These are phyloP conservation scores for Eleutherodactylus coqui DNA, from an alignment of 2,797 vertebrate genomes.

Conservation along the genomic window DNA sequence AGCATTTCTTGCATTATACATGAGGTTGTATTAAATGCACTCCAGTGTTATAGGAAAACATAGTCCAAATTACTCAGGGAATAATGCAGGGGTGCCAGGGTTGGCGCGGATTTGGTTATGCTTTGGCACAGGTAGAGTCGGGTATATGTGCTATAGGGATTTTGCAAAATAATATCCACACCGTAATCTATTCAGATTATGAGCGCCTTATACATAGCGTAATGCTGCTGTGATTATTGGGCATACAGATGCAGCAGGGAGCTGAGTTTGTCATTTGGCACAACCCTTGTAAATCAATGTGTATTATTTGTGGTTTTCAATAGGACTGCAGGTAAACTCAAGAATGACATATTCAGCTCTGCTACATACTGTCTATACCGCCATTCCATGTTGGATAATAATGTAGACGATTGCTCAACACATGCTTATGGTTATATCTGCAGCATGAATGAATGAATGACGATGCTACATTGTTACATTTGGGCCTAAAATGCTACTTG, in stretches of 20 bases:
- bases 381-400: not conserved
- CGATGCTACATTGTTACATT: constrained; percentile 4
- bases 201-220: no score
- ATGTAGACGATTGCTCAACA: not conserved
- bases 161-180: not conserved
- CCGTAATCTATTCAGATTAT: no score
- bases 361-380: not conserved
- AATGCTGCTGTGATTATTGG: no score
- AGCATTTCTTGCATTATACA: constrained; percentile 78
- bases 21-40: constrained; percentile 77
- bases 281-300: not conserved
- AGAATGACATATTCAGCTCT: not conserved
- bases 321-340: not conserved
- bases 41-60: constrained; percentile 74
- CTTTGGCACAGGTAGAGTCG: constrained; percentile 2
- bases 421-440: not conserved
- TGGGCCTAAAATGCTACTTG: constrained; percentile 16
- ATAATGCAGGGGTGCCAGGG: constrained; percentile 65
- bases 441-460: not conserved
- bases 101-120: constrained; percentile 16
- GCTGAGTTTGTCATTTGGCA: not conserved
- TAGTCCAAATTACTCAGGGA: constrained; percentile 75
- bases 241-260: not conserved
- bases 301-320: not conserved
- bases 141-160: not conserved